Conservation (phyloP, 2,888 invertebrate genomes). For the Eucera pruinosa region DNA sequence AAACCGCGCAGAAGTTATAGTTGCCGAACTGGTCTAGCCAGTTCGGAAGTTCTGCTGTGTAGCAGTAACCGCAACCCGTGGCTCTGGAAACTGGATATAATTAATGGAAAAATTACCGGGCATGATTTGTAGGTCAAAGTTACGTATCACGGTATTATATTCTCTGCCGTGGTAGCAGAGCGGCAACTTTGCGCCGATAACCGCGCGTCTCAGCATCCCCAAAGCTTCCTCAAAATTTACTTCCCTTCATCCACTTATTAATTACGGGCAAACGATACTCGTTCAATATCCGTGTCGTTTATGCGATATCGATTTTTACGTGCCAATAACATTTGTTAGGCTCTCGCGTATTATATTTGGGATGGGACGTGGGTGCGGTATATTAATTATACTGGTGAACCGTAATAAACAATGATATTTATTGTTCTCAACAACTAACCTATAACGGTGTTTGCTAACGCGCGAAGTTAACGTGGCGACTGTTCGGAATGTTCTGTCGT, state of each 20-base stretch:
- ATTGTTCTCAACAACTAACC: too few species aligned
- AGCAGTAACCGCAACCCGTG: constrained; percentile 36
- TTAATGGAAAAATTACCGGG: constrained; percentile 47
- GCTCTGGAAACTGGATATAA: constrained; percentile 33
- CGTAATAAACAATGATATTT: too few species aligned
- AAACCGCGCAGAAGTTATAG: constrained; percentile 46
- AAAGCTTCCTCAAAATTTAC: background rate
- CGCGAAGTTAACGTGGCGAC: too few species aligned
- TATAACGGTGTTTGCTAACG: too few species aligned
- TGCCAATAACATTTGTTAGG: too few species aligned
- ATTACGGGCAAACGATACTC: background rate
- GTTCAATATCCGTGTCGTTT: too few species aligned
- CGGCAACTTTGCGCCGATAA: constrained; percentile 5
- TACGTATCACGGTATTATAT: constrained; percentile 22
- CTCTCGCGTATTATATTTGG: too few species aligned
- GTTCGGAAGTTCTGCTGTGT: constrained; percentile 44
- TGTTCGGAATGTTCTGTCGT: too few species aligned
- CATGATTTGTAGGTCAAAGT: constrained; percentile 46
- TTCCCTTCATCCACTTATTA: background rate
- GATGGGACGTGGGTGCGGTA: too few species aligned
- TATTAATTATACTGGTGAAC: too few species aligned
- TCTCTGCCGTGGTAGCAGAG: background rate
- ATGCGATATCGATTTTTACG: too few species aligned
- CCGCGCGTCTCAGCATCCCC: background rate
- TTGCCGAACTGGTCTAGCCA: constrained; percentile 36